phyloP scores from a whole-genome alignment of 2,113 vertebrate species.

The Parus major region DNA sequence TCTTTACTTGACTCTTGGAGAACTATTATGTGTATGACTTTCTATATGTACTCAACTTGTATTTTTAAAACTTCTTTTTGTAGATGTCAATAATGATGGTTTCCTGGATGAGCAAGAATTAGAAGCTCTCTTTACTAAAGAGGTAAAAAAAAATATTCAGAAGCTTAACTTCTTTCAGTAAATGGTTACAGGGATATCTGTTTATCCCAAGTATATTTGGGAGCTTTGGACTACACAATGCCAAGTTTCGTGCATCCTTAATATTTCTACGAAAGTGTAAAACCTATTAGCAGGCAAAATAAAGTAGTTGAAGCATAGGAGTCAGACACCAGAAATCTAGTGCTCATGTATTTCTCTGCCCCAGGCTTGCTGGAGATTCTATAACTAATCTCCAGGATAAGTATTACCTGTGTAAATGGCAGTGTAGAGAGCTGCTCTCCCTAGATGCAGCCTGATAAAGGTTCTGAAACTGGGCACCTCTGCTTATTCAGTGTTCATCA shows the following conservation, averaged over 20 bases:
- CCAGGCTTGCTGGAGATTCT: neutral
- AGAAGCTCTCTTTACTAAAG: conserved; percentile 95
- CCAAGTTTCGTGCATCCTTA: neutral
- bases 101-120: conserved; percentile 96
- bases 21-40: neutral
- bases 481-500: neutral
- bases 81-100: conserved; percentile 93
- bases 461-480: neutral
- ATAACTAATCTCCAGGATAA: neutral
- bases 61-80: conserved; percentile 53
- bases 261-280: neutral
- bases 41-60: conserved; percentile 1
- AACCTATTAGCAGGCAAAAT: neutral
- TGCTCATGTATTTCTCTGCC: neutral
- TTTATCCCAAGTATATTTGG: neutral
- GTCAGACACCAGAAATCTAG: neutral
- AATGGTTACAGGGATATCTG: neutral
- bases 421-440: neutral
- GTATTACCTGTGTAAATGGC: neutral
- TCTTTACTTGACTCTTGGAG: neutral
- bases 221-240: neutral
- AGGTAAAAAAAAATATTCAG: conserved; percentile 77
- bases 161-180: neutral
- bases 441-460: neutral
- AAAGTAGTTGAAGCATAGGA: neutral